Evolutionary conservation across 2,888 invertebrate species (phyloP).

Genomic region (Dioctria linearis): DNA sequence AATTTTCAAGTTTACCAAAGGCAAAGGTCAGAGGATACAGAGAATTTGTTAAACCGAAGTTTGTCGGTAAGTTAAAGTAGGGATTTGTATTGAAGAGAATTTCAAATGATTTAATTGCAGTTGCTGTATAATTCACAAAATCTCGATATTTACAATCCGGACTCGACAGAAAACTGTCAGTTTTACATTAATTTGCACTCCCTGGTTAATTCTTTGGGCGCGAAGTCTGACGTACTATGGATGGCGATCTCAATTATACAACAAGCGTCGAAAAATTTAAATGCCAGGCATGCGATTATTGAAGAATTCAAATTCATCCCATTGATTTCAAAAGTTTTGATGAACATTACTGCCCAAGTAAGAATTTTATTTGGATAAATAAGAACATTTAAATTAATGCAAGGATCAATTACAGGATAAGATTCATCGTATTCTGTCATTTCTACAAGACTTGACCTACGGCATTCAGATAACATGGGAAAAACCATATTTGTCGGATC

Average conservation of each 20-base stretch:
- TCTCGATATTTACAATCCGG: conserved; percentile 61
- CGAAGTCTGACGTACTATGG: conserved; percentile 66
- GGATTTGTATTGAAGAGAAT: background rate
- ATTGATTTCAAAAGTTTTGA: conserved; percentile 64
- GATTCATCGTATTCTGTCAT: conserved; percentile 63
- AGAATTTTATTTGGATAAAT: background rate
- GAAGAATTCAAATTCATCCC: conserved; percentile 67
- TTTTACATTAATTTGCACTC: conserved; percentile 68
- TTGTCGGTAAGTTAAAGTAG: conserved; percentile 61
- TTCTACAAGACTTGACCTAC: conserved; percentile 80
- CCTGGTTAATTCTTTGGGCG: conserved; percentile 64
- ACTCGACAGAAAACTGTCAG: conserved; percentile 65
- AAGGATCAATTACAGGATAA: conserved; percentile 62
- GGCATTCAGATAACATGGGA: conserved; percentile 87
- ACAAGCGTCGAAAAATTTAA: conserved; percentile 66
- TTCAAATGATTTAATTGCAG: background rate
- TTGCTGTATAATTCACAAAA: background rate
- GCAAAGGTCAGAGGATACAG: conserved; percentile 64
- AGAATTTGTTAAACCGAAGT: conserved; percentile 66
- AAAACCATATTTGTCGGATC: conserved; percentile 77
- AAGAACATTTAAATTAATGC: background rate
- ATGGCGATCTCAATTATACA: conserved; percentile 66
- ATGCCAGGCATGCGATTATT: conserved; percentile 65
- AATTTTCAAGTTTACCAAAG: conserved; percentile 64
- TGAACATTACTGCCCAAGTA: conserved; percentile 62